phyloP scores from a whole-genome alignment of 2,113 vertebrate genomes.

The Gavia stellata region DNA sequence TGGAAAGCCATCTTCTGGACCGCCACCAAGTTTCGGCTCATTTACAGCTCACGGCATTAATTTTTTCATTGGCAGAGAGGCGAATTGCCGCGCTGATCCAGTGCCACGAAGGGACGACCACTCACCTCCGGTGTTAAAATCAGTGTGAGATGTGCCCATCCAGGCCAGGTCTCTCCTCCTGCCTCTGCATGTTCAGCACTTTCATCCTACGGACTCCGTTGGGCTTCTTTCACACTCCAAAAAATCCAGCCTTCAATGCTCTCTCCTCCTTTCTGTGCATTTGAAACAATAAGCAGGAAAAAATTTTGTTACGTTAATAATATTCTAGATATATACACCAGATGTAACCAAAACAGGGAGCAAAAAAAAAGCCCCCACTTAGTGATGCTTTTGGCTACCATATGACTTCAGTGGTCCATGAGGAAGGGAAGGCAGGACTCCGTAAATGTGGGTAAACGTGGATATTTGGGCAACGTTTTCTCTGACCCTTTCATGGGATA shows the following conservation, averaged over 20 bases:
- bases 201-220: fast-evolving
- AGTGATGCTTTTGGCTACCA: neutral
- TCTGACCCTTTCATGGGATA: neutral
- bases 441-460: fast-evolving
- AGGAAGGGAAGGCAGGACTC: neutral
- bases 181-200: fast-evolving
- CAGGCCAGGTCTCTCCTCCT: neutral
- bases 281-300: neutral
- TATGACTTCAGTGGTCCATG: fast-evolving
- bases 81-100: fast-evolving
- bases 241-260: neutral
- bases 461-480: neutral
- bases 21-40: constrained; percentile 44
- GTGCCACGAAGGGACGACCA: fast-evolving
- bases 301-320: neutral
- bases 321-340: neutral
- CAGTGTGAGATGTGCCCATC: fast-evolving
- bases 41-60: neutral
- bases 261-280: fast-evolving
- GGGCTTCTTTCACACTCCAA: fast-evolving
- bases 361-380: fast-evolving
- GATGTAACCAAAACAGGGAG: neutral
- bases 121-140: neutral
- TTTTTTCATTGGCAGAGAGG: neutral
- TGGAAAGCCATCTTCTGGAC: constrained; percentile 47